These are phyloP conservation scores for Oreotrochilus melanogaster DNA, from an alignment of 2,113 vertebrate species.

Conservation along the genomic window DNA sequence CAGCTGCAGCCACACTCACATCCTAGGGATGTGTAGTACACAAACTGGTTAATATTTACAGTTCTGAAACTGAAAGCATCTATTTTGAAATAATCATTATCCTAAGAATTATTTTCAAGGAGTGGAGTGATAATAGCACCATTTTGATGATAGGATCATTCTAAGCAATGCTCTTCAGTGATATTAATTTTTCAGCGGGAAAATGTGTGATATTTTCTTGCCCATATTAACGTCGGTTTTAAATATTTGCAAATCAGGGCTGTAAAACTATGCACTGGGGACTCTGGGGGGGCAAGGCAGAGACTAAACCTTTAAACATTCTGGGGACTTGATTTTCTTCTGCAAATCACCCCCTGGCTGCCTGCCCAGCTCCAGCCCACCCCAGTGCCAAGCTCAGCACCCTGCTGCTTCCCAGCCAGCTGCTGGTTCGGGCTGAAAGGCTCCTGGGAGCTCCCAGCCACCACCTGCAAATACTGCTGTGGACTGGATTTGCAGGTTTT, in stretches of 20 bases:
- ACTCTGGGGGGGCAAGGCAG: neutral
- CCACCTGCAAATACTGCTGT: neutral
- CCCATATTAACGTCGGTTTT: neutral
- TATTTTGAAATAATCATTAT: neutral
- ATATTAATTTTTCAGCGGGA: neutral
- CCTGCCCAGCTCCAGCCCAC: neutral
- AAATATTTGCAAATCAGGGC: neutral
- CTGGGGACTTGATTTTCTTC: neutral
- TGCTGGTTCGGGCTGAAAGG: neutral
- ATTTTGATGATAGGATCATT: neutral
- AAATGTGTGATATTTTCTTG: neutral
- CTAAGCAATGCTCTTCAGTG: neutral
- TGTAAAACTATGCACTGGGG: accelerated
- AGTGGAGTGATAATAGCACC: accelerated
- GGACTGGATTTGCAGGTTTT: neutral
- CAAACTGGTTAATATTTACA: neutral
- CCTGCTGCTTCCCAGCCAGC: neutral
- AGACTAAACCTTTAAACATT: neutral
- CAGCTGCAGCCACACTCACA: neutral
- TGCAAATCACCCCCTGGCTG: neutral
- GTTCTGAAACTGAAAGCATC: neutral
- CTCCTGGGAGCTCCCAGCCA: neutral
- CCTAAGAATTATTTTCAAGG: neutral
- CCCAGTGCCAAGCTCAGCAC: neutral
- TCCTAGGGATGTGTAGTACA: accelerated